These are phyloP conservation scores for Gonioctena quinquepunctata DNA, from an alignment of 1,140 invertebrate genomes.

Conservation along the genomic window DNA sequence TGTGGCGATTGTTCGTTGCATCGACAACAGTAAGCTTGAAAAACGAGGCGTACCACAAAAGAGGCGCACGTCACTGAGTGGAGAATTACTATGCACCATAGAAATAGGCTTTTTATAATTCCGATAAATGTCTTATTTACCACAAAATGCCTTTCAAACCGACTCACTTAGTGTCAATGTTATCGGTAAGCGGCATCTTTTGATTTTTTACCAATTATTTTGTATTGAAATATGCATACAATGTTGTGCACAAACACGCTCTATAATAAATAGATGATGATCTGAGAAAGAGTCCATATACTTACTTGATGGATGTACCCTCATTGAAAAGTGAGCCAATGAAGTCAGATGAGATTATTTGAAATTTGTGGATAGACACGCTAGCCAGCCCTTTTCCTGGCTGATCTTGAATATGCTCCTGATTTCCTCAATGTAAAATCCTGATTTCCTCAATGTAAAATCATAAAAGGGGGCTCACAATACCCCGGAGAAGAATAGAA, in stretches of 20 bases:
- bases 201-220: slow-evolving; percentile 32
- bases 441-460: no score
- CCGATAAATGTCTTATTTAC: slow-evolving; percentile 38
- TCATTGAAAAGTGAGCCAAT: no score
- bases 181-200: slow-evolving; percentile 35
- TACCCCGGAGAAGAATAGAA: no score
- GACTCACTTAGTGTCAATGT: slow-evolving; percentile 29
- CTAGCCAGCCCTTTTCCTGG: no score
- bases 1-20: slow-evolving; percentile 17
- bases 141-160: slow-evolving; percentile 22
- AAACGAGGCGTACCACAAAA: slow-evolving; percentile 11
- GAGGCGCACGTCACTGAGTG: slow-evolving; percentile 24
- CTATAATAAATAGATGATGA: not conserved
- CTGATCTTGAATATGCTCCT: no score
- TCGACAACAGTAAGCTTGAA: not conserved
- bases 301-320: no score
- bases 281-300: no score
- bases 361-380: no score
- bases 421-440: no score
- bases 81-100: slow-evolving; percentile 39
- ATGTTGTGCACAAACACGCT: not conserved
- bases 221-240: slow-evolving; percentile 14
- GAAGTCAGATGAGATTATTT: no score
- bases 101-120: slow-evolving; percentile 37
- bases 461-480: no score